A percentile compares a stretch with the other conserved stretches of the same genome.
Evolutionary conservation across 1,140 invertebrate genomes (phyloP).

Genomic region (Arctopsyche grandis): DNA sequence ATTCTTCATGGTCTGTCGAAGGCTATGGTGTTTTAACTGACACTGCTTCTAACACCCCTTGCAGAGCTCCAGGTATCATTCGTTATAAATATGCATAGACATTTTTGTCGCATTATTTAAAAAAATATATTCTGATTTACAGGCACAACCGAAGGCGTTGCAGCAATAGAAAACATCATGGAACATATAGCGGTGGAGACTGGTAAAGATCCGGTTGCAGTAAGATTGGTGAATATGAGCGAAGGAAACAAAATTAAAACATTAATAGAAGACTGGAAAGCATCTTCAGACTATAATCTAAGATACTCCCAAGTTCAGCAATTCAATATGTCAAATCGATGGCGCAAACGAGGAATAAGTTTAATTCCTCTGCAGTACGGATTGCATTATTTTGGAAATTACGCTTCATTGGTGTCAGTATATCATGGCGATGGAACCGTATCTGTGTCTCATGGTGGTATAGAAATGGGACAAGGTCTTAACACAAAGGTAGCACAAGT

Average conservation of each 20-base stretch:
- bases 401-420: slow-evolving; percentile 69
- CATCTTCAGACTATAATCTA: slow-evolving; percentile 66
- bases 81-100: neutral
- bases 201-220: slow-evolving; percentile 75
- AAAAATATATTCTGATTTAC: neutral
- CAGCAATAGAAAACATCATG: slow-evolving; percentile 82
- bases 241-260: slow-evolving; percentile 61
- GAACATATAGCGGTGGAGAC: slow-evolving; percentile 80
- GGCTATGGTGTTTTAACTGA: slow-evolving; percentile 71
- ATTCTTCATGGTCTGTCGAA: slow-evolving; percentile 65
- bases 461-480: slow-evolving; percentile 80
- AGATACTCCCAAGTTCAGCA: slow-evolving; percentile 55
- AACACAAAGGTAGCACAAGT: slow-evolving; percentile 79
- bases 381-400: slow-evolving; percentile 65
- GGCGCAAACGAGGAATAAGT: slow-evolving; percentile 73
- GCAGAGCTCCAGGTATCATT: slow-evolving; percentile 69
- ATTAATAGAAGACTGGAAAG: slow-evolving; percentile 58
- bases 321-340: slow-evolving; percentile 68
- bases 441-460: slow-evolving; percentile 73
- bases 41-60: slow-evolving; percentile 71
- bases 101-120: neutral
- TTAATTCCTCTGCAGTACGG: slow-evolving; percentile 69
- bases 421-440: slow-evolving; percentile 75
- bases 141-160: slow-evolving; percentile 72
- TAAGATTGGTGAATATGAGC: slow-evolving; percentile 73